phyloP scores from a whole-genome alignment of 2,797 vertebrate species.

The Chiropotes sagulatus region DNA sequence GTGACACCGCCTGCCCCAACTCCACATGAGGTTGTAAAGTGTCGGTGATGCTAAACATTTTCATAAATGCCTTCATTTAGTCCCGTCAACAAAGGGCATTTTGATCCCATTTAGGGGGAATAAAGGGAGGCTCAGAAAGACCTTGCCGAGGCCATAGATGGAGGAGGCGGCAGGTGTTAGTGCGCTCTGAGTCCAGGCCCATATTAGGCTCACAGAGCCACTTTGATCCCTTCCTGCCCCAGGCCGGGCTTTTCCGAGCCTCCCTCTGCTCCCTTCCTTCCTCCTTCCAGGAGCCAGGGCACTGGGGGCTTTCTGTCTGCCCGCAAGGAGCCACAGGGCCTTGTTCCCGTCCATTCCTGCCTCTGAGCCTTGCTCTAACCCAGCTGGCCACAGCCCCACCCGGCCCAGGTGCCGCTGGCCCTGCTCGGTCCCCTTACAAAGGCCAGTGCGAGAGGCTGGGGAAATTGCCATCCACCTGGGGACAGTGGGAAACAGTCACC shows the following conservation, averaged over 20 bases:
- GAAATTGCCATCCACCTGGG: neutral
- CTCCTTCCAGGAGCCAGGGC: neutral
- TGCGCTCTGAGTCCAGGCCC: neutral
- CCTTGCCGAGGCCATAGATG: neutral
- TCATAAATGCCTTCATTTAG: neutral
- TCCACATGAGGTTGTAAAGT: neutral
- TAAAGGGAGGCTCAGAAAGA: neutral
- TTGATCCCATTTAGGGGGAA: neutral
- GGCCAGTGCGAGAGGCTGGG: neutral
- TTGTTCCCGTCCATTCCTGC: neutral
- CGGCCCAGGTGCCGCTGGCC: neutral
- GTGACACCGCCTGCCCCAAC: neutral
- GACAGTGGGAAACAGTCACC: neutral
- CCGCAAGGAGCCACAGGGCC: neutral
- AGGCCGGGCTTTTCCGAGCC: neutral
- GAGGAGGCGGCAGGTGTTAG: neutral
- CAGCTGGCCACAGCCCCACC: too few species aligned
- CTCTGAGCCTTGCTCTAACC: neutral
- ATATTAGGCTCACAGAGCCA: rapidly evolving
- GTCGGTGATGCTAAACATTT: too few species aligned
- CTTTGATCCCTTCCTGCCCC: neutral
- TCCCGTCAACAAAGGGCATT: too few species aligned
- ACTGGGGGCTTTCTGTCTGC: neutral
- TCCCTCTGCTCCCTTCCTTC: neutral
- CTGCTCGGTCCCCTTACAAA: too few species aligned